Conservation (phyloP, 1,140 invertebrate genomes). For the Drosophila simulans region DNA sequence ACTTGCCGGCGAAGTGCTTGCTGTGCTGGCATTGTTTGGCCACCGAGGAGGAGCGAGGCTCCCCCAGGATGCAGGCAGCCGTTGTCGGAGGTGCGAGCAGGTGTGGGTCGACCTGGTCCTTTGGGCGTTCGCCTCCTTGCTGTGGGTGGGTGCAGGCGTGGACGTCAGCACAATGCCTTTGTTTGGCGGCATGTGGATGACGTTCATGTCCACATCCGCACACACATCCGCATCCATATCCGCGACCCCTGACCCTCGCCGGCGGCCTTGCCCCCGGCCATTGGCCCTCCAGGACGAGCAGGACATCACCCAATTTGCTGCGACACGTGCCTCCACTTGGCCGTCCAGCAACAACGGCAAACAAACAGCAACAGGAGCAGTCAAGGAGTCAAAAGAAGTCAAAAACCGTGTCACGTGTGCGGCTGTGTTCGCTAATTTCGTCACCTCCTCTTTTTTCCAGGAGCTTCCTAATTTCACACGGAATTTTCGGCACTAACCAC, state of each 20-base stretch:
- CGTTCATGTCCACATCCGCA: constrained; percentile 11
- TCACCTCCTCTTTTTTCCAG: constrained; percentile 44
- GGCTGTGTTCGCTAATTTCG: constrained; percentile 61
- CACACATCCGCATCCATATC: constrained; percentile 9
- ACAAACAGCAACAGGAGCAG: constrained; percentile 30
- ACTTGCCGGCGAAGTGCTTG: background rate
- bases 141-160: constrained; percentile 3
- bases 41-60: background rate
- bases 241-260: background rate
- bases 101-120: background rate
- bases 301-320: constrained; percentile 43
- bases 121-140: background rate
- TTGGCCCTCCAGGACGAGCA: background rate
- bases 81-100: background rate
- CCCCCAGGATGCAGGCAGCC: background rate
- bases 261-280: constrained; percentile 8
- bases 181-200: constrained; percentile 30
- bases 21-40: constrained; percentile 4
- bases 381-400: constrained; percentile 70
- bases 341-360: constrained; percentile 17
- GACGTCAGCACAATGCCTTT: constrained; percentile 30
- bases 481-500: constrained; percentile 10
- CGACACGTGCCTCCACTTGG: constrained; percentile 71
- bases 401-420: constrained; percentile 70
- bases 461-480: constrained; percentile 72